Conservation (phyloP, 1,140 invertebrate species). For the Hyles euphorbiae region DNA sequence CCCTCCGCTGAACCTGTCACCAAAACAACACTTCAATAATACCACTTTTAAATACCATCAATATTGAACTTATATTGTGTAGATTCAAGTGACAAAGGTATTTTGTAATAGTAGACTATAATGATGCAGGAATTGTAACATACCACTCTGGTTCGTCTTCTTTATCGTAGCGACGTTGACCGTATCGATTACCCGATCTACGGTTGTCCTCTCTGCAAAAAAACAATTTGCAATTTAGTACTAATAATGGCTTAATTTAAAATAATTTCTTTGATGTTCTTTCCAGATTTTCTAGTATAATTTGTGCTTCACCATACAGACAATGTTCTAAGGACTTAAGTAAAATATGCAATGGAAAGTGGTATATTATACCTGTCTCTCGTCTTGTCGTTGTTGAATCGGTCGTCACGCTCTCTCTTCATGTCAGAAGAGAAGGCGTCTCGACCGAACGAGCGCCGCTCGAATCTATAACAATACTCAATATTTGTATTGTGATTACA, state of each 20-base stretch:
- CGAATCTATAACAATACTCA: constrained; percentile 49
- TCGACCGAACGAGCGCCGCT: constrained; percentile 75
- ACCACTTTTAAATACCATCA: background rate
- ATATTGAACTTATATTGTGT: too few species aligned
- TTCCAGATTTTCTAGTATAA: too few species aligned
- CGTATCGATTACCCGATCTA: constrained; percentile 62
- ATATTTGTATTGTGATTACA: background rate
- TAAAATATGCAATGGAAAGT: too few species aligned
- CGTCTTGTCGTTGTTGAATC: constrained; percentile 68
- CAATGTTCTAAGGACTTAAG: too few species aligned
- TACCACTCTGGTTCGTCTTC: constrained; percentile 73
- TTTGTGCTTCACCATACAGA: too few species aligned
- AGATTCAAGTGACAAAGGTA: too few species aligned
- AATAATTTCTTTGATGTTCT: too few species aligned
- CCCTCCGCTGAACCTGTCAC: constrained; percentile 85
- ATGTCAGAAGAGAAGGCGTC: constrained; percentile 72
- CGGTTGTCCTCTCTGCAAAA: constrained; percentile 65
- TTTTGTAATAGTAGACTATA: too few species aligned
- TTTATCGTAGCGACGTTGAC: constrained; percentile 69
- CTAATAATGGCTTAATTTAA: too few species aligned
- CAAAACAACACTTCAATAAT: background rate
- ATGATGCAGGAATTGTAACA: constrained; percentile 2
- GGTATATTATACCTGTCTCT: constrained; percentile 48
- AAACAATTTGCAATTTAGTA: constrained; percentile 3
- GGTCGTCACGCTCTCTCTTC: constrained; percentile 71